Base-by-base conservation (phyloP, 1,140 invertebrate species). In the Drosophila yakuba region DNA sequence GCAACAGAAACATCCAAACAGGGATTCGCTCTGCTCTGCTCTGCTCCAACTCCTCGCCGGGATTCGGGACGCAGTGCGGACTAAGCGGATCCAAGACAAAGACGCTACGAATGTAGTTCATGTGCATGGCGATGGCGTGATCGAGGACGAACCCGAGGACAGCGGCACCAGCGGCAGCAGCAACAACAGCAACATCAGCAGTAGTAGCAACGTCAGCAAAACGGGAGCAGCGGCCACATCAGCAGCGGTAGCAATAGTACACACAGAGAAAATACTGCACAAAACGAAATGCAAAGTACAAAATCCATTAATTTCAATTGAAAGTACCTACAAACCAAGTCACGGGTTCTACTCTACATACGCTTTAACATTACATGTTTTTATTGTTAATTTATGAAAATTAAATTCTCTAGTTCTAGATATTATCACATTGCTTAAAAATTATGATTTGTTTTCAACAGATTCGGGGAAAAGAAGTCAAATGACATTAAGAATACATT, bases 121-220 rank as follows among this genome's bases (percentile, higher is more conserved):
- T 88, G 83, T 89, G 84, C 84, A 89, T 88, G 67, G 67, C 64
- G 64, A 71, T 71, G 83, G 84, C 83, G 83, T 88, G 84, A 89
- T 88, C 83, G 83, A 88, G 83, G 84, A 89, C 84, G 80, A 89
- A 80, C 60, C 61, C 62, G 72, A 83, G 63, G 75, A 81, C 78
- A 86, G 60, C 55, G 25, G 57, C 60, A 44, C 15, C 23, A 67
- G 32, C 55, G 54, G 45, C 41, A 77, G 32, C 43, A 51, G n/a
- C 32, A 39, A 10, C 15, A 39, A 23, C 50, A 57, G 48, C 66
- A 66, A 23, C 20, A 20, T 20, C 32, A 55, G 11, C 35, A 60
- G 10, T 32, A 36, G 7, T 17, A 15, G 28, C 32, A 15, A 32
- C 14, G 8, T 45, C 17, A 58, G 17, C 39, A 28, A 10, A 7